These are phyloP conservation scores for Erebia palarica DNA, from an alignment of 2,888 invertebrate species.

Conservation along the genomic window DNA sequence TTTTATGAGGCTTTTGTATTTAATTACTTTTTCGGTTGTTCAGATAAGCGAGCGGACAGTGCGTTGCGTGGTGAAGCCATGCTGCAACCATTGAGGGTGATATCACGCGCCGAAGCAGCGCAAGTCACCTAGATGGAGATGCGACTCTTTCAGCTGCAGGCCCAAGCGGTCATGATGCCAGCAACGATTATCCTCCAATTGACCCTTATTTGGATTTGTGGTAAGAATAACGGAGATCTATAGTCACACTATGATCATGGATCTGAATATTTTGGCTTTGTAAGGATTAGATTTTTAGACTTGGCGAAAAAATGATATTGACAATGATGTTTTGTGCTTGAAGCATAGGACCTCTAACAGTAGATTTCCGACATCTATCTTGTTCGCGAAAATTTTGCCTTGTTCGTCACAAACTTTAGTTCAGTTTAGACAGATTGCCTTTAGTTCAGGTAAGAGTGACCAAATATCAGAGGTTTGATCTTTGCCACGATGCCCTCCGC, in stretches of 20 bases:
- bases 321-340: too few relatives aligned
- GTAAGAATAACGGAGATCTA: slow-evolving; percentile 45
- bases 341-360: too few relatives aligned
- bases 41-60: slow-evolving; percentile 4
- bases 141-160: slow-evolving; percentile 20
- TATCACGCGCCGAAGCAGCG: slow-evolving; percentile 50
- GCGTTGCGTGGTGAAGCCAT: slow-evolving; percentile 47
- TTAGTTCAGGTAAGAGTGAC: too few relatives aligned
- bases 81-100: slow-evolving; percentile 50
- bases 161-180: slow-evolving; percentile 52
- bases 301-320: too few relatives aligned
- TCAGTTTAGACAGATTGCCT: too few relatives aligned
- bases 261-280: too few relatives aligned
- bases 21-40: background rate
- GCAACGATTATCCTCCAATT: slow-evolving; percentile 55
- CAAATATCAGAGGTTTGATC: too few relatives aligned
- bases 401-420: too few relatives aligned
- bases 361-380: too few relatives aligned
- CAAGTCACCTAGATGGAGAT: slow-evolving; percentile 61
- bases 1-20: background rate
- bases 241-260: background rate
- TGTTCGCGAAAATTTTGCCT: too few relatives aligned
- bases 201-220: slow-evolving; percentile 58
- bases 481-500: too few relatives aligned
- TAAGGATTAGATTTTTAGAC: too few relatives aligned